Percentiles rank a stretch among this genome's conserved stretches.
Evolutionary conservation across 2,113 vertebrate species (phyloP).

Genomic region (Herpetotheres cachinnans): DNA sequence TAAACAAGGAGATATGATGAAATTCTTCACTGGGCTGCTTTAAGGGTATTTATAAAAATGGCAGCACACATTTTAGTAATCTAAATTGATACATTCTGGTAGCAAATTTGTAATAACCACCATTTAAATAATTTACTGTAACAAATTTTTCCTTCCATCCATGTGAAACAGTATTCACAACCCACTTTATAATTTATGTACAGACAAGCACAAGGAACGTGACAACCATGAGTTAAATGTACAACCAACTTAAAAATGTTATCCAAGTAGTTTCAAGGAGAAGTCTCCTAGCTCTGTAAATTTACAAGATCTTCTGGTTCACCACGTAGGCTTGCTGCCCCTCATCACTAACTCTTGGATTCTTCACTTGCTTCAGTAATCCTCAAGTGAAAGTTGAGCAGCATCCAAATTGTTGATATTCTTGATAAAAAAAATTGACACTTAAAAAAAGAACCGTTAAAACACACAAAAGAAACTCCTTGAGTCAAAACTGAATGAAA

Average conservation of each 20-base stretch:
- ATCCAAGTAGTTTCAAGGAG: conserved; percentile 54
- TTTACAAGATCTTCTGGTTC: conserved; percentile 52
- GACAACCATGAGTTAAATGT: conserved; percentile 69
- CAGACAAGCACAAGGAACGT: conserved; percentile 74
- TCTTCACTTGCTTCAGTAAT: conserved; percentile 55
- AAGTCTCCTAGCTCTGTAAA: conserved; percentile 48
- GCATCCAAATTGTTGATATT: conserved; percentile 52
- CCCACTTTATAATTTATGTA: conserved; percentile 69
- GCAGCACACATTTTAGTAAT: conserved; percentile 28
- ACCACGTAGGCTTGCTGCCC: conserved; percentile 22
- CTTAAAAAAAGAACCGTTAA: conserved; percentile 67
- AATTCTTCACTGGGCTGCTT: conserved; percentile 41
- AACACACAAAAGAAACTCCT: conserved; percentile 66
- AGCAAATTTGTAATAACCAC: conserved; percentile 42
- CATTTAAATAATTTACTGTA: conserved; percentile 53
- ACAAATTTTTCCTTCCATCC: conserved; percentile 53
- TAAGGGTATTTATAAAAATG: conserved; percentile 46
- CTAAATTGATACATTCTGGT: conserved; percentile 21
- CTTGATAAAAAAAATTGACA: conserved; percentile 62
- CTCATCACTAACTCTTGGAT: neutral
- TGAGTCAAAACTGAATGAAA: conserved; percentile 69
- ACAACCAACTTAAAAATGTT: conserved; percentile 58
- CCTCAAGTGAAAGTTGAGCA: conserved; percentile 41
- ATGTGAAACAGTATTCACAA: conserved; percentile 72
- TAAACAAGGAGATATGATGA: conserved; percentile 25